Evolutionary conservation across 2,888 invertebrate species (phyloP).

Genomic region (Cerastis leucographa): DNA sequence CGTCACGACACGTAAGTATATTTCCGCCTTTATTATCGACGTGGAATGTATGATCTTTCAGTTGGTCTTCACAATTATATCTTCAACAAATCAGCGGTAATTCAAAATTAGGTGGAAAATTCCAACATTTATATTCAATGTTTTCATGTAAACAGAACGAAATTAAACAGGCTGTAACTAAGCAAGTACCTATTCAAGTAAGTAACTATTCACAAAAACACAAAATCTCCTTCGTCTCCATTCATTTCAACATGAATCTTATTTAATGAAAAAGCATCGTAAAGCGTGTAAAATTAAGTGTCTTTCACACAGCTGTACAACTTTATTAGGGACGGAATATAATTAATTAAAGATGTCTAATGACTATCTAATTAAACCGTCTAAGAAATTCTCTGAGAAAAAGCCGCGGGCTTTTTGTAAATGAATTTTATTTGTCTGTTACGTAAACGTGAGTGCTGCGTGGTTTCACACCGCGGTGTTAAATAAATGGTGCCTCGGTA

Average conservation of each 20-base stretch:
- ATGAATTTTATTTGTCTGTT: conserved; percentile 9
- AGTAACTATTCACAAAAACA: conserved; percentile 7
- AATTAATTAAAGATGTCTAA: conserved; percentile 49
- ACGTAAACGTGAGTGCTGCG: conserved; percentile 5
- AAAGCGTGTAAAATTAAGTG: conserved; percentile 41
- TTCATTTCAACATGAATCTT: conserved; percentile 10
- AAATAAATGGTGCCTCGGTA: background rate
- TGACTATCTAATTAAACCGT: conserved; percentile 30
- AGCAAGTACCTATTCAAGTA: background rate
- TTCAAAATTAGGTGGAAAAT: background rate
- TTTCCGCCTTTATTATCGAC: no score
- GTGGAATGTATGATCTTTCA: background rate
- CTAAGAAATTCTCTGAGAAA: conserved; percentile 36
- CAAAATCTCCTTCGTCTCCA: conserved; percentile 2
- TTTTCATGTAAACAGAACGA: background rate
- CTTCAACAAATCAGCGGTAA: background rate
- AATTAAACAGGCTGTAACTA: background rate
- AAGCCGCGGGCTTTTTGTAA: conserved; percentile 1
- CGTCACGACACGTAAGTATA: no score
- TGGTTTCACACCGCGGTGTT: background rate
- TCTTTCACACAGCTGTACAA: conserved; percentile 39
- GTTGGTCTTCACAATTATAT: background rate
- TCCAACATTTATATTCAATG: background rate
- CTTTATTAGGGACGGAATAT: conserved; percentile 44
- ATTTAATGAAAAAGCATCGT: conserved; percentile 23